phyloP scores from a whole-genome alignment of 2,797 vertebrate species.

The Phrynocephalus vlangalii region DNA sequence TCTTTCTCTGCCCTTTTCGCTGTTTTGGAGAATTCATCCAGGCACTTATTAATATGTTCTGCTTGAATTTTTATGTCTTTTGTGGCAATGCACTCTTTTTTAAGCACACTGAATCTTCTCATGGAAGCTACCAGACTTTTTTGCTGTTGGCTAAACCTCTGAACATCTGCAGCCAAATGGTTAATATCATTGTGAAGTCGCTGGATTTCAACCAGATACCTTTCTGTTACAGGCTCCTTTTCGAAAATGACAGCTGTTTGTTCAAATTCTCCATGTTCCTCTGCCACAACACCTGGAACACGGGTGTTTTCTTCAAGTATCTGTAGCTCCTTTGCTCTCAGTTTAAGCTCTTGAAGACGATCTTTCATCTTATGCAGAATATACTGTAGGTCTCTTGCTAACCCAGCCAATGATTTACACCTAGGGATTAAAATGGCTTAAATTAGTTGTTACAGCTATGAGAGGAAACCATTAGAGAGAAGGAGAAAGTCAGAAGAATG shows the following conservation, averaged over 20 bases:
- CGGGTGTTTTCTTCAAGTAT: slow-evolving; percentile 61
- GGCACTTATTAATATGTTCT: slow-evolving; percentile 83
- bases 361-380: slow-evolving; percentile 84
- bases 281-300: slow-evolving; percentile 62
- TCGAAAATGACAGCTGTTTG: slow-evolving; percentile 93
- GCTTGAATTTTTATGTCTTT: slow-evolving; percentile 90
- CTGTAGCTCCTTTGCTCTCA: slow-evolving; percentile 81
- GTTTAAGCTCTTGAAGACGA: slow-evolving; percentile 88
- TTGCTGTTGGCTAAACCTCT: slow-evolving; percentile 89
- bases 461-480: neutral
- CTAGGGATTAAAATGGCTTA: slow-evolving; percentile 37
- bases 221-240: slow-evolving; percentile 87
- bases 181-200: slow-evolving; percentile 86
- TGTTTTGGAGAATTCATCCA: slow-evolving; percentile 84
- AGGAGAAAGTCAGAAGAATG: neutral
- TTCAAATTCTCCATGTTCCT: slow-evolving; percentile 75
- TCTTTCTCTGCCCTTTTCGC: slow-evolving; percentile 83
- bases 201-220: slow-evolving; percentile 87
- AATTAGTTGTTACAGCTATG: neutral
- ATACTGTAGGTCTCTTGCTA: neutral
- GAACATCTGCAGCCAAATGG: slow-evolving; percentile 84
- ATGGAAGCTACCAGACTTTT: slow-evolving; percentile 88
- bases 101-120: slow-evolving; percentile 93
- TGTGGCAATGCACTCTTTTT: slow-evolving; percentile 89
- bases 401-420: slow-evolving; percentile 48